Conservation (phyloP, 2,113 vertebrate genomes). For the Lampris incognitus region DNA sequence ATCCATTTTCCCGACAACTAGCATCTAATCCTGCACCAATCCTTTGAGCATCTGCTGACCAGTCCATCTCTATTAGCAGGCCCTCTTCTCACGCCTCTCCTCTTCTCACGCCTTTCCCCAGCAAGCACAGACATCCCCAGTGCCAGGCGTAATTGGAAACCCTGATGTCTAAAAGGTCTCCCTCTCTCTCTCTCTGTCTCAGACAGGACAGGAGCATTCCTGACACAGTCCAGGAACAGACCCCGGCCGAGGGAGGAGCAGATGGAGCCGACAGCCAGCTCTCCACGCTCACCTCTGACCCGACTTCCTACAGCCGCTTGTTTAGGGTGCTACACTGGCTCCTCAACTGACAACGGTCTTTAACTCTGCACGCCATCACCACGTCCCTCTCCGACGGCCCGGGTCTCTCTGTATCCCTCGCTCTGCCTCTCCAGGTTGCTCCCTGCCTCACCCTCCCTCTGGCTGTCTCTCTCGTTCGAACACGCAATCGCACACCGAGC, state of each 20-base stretch:
- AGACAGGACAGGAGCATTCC: constrained; percentile 44
- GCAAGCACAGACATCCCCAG: constrained; percentile 62
- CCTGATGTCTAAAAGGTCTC: constrained; percentile 25
- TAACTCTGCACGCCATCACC: not conserved
- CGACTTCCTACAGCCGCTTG: constrained; percentile 64
- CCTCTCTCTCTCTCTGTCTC: constrained; percentile 13
- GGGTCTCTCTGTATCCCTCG: no score
- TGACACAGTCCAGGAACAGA: constrained; percentile 24
- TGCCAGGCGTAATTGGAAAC: constrained; percentile 72
- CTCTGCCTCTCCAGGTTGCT: not conserved
- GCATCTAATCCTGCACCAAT: constrained; percentile 56
- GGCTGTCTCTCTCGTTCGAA: not conserved
- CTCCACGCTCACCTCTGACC: constrained; percentile 70
- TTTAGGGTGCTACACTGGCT: constrained; percentile 65
- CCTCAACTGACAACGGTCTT: constrained; percentile 48
- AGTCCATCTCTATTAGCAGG: constrained; percentile 46
- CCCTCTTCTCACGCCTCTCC: constrained; percentile 54
- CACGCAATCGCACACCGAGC: constrained; percentile 15
- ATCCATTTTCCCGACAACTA: constrained; percentile 60
- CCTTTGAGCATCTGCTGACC: constrained; percentile 56
- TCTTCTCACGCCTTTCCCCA: constrained; percentile 29
- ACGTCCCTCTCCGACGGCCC: not conserved
- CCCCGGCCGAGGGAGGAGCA: constrained; percentile 39
- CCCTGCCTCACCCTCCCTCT: not conserved
- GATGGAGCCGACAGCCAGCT: constrained; percentile 39